Conservation (phyloP, 2,888 invertebrate species). For the Sphaerophoria rueppellii region DNA sequence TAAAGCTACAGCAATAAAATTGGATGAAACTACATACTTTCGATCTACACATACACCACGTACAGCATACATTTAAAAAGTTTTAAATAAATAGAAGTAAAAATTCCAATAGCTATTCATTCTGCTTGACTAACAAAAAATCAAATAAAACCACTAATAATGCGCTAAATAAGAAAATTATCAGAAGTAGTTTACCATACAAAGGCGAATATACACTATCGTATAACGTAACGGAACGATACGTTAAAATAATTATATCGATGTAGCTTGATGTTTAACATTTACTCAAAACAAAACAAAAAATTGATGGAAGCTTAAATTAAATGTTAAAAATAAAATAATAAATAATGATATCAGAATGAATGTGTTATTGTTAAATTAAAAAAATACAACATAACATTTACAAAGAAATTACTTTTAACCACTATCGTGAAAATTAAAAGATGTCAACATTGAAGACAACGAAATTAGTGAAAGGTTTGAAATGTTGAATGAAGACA, state of each 20-base stretch:
- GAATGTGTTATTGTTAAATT: constrained; percentile 26
- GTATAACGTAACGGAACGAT: background rate
- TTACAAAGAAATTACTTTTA: no score
- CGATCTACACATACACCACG: background rate
- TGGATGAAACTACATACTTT: background rate
- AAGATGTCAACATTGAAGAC: no score
- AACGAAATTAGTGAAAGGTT: no score
- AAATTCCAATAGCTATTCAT: constrained; percentile 21
- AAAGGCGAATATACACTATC: background rate
- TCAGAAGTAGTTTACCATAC: background rate
- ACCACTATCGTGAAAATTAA: background rate
- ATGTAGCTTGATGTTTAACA: constrained; percentile 48
- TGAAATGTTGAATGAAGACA: no score
- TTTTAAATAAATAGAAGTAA: constrained; percentile 23
- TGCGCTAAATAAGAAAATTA: background rate
- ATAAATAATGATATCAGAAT: constrained; percentile 37
- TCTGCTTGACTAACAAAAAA: background rate
- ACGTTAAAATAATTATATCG: constrained; percentile 19
- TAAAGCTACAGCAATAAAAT: constrained; percentile 27
- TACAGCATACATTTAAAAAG: constrained; percentile 3
- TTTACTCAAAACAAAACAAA: constrained; percentile 37
- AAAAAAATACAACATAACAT: constrained; percentile 20
- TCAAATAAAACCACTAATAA: background rate
- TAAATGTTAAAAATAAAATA: constrained; percentile 42
- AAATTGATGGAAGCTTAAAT: constrained; percentile 68